phyloP scores from a whole-genome alignment of 2,113 vertebrate genomes.

The Strix uralensis region DNA sequence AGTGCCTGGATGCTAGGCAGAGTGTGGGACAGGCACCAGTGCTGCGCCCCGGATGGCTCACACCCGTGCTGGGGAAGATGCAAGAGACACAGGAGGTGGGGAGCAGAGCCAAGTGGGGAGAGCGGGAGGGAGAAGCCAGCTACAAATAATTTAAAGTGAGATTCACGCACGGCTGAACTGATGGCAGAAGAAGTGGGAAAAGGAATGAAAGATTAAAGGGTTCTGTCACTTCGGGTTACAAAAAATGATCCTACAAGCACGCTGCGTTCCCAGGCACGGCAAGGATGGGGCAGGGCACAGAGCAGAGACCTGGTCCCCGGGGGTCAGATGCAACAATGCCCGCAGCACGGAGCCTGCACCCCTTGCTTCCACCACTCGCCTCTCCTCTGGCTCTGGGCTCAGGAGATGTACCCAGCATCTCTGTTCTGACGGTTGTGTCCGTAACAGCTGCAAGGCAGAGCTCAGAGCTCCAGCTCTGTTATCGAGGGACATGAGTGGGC shows the following conservation, averaged over 20 bases:
- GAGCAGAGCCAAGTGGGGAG: not conserved
- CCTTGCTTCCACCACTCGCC: not conserved
- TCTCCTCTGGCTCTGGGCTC: not conserved
- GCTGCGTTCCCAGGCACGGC: constrained; percentile 73
- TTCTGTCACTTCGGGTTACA: constrained; percentile 88
- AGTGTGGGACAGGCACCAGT: rapidly evolving
- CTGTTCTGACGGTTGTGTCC: not conserved
- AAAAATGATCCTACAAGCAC: constrained; percentile 78
- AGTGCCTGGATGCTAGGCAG: not conserved
- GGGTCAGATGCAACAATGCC: constrained; percentile 64
- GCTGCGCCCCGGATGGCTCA: not conserved
- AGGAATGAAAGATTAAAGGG: constrained; percentile 90
- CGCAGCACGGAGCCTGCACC: not conserved
- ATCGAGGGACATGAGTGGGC: not conserved
- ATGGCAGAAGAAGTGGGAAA: constrained; percentile 88
- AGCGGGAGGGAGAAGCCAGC: constrained; percentile 15
- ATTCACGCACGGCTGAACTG: constrained; percentile 83
- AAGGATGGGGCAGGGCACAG: constrained; percentile 77
- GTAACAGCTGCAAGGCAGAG: not conserved
- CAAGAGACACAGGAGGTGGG: not conserved
- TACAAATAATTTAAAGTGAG: constrained; percentile 88
- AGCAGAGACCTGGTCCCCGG: constrained; percentile 71
- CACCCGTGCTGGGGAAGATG: not conserved
- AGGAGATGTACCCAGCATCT: not conserved
- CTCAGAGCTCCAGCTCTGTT: not conserved